Base-by-base conservation (phyloP, 2,888 invertebrate species). In the Lycia hirtaria region DNA sequence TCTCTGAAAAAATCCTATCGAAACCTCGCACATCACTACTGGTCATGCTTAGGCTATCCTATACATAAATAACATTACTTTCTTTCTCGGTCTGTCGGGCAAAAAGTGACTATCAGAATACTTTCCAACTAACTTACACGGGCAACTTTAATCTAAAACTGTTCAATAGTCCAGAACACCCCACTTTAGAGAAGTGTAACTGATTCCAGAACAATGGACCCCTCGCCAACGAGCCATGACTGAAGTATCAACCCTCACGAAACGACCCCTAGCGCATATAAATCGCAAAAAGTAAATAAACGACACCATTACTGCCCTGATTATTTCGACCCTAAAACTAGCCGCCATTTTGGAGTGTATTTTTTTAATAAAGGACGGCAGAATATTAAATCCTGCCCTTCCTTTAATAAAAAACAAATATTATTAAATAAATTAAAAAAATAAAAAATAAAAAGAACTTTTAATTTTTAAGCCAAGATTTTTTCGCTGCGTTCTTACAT, bases 251-350 rank as follows among this genome's bases (percentile, higher is more conserved):
- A 47, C 47, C 47, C 68, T 71, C 68, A 64, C 60, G 68, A 68
- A 65, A 68, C 67, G 69, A 78, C 80, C 87, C 73, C 70, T 75
- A 74, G 68, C 75, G 79, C 65, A 82, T 83, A 88, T 86, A 87
- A 90, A 87, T 87, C 77, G 83, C 76, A 76, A 85, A 90, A 90
- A 90, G 91, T 92, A 92, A 92, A 92, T 92, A 92, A 84, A 87
- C 83, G 86, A 71, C 81, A 72, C 85, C 85, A 88, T 90, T 85
- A 89, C 84, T 87, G 85, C 84, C 84, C 91, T 88, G 87, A 88
- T 90, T 90, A 88, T 89, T 88, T 83, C 73, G 71, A 71, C 83
- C 88, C 87, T 80, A 78, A 73, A 76, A 73, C 64, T 78, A 65
- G 76, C 71, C 79, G 90, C 90, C 91, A 92, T 92, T 83, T 91